Conservation (phyloP, 2,113 vertebrate genomes). For the Serilophus lunatus region DNA sequence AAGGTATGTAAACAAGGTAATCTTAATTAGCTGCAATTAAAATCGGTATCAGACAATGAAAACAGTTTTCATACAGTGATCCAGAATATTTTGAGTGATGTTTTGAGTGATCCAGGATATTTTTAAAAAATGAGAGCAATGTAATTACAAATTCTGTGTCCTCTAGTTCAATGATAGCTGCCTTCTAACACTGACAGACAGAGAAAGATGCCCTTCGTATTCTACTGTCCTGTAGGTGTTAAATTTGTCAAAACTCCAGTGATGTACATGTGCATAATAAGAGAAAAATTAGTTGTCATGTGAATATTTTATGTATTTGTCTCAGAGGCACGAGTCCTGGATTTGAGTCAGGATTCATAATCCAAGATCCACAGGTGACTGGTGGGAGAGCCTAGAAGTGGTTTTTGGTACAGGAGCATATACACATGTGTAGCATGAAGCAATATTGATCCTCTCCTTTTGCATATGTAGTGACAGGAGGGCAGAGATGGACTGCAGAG, state of each 20-base stretch:
- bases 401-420: background rate
- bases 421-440: background rate
- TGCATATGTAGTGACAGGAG: background rate
- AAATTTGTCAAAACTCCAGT: background rate
- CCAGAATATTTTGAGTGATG: background rate
- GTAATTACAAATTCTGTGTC: background rate
- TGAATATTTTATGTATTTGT: background rate
- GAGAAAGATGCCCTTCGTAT: background rate
- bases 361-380: background rate
- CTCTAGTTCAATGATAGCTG: background rate
- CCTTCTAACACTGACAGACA: background rate
- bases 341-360: background rate
- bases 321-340: background rate
- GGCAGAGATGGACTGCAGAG: background rate
- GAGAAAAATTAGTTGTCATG: background rate
- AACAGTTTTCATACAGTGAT: background rate
- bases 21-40: constrained; percentile 12
- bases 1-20: background rate
- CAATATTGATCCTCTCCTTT: background rate
- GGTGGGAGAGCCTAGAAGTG: background rate
- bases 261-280: background rate
- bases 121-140: background rate
- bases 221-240: background rate
- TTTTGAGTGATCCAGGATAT: background rate
- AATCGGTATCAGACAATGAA: background rate